These are phyloP conservation scores for Orius insidiosus DNA, from an alignment of 1,140 invertebrate genomes.

Conservation along the genomic window DNA sequence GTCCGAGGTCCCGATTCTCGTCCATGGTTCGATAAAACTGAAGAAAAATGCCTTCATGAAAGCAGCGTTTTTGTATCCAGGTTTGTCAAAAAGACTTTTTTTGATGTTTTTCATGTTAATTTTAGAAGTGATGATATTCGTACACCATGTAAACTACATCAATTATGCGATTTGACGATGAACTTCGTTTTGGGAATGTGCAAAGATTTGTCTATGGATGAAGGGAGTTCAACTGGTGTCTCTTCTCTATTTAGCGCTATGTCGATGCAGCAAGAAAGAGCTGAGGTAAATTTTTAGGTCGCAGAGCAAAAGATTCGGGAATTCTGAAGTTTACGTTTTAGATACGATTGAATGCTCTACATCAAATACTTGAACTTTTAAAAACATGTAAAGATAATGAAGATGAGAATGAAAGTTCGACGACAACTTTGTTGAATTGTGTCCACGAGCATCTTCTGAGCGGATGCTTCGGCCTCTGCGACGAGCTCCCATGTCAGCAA, in stretches of 20 bases:
- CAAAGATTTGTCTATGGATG: not conserved
- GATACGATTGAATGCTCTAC: constrained; percentile 30
- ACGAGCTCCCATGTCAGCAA: constrained; percentile 21
- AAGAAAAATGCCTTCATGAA: constrained; percentile 8
- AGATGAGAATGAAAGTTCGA: constrained; percentile 15
- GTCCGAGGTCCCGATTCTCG: constrained; percentile 22
- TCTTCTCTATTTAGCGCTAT: constrained; percentile 25
- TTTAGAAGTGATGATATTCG: too few species aligned
- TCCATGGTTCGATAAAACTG: constrained; percentile 13
- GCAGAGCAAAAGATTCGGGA: too few species aligned
- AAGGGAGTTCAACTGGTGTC: constrained; percentile 21
- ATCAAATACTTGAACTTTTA: constrained; percentile 30
- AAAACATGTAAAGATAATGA: constrained; percentile 24
- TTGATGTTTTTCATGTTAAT: too few species aligned
- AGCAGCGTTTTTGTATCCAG: not conserved
- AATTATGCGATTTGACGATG: constrained; percentile 11
- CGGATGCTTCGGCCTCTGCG: constrained; percentile 37
- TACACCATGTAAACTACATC: not conserved
- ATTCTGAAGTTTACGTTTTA: constrained; percentile 22
- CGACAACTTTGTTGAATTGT: constrained; percentile 18
- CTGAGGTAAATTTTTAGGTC: too few species aligned
- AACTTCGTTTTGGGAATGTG: constrained; percentile 5
- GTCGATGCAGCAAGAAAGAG: constrained; percentile 27
- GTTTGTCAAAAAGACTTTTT: too few species aligned
- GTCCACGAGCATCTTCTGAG: constrained; percentile 36